Evolutionary conservation across 2,888 invertebrate genomes (phyloP).

Genomic region (Eupsilia transversa): DNA sequence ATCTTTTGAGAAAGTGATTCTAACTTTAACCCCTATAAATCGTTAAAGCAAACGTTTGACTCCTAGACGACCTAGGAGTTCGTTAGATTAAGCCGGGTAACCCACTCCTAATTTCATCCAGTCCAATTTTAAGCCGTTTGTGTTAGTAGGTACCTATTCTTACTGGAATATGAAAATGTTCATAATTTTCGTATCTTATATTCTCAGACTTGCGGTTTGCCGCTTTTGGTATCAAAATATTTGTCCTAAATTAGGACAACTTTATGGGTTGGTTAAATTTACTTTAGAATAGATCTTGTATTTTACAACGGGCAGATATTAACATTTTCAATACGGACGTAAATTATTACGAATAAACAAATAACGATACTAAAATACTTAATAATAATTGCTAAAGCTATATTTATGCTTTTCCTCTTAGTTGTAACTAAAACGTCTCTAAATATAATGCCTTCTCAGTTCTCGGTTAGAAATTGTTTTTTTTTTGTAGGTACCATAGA

Average conservation of each 20-base stretch:
- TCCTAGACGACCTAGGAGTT: constrained; percentile 63
- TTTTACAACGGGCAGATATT: constrained; percentile 47
- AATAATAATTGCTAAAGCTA: constrained; percentile 9
- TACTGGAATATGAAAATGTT: constrained; percentile 41
- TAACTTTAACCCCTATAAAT: constrained; percentile 65
- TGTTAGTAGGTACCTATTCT: constrained; percentile 35
- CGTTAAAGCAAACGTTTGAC: constrained; percentile 60
- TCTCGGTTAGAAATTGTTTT: neutral
- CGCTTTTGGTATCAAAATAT: constrained; percentile 52
- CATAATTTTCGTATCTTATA: constrained; percentile 50
- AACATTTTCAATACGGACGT: constrained; percentile 20
- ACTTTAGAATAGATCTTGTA: constrained; percentile 29
- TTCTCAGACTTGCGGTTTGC: constrained; percentile 34
- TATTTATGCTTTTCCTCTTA: constrained; percentile 17
- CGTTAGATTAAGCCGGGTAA: constrained; percentile 53
- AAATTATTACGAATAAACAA: constrained; percentile 41
- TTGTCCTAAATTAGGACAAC: constrained; percentile 50
- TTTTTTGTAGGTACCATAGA: neutral
- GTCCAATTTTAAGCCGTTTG: constrained; percentile 45
- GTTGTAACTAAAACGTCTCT: neutral
- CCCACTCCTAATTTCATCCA: constrained; percentile 47
- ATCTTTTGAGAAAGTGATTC: constrained; percentile 61
- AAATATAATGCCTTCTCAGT: neutral
- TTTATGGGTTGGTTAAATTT: constrained; percentile 45
- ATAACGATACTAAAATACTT: constrained; percentile 7